Base-by-base conservation (phyloP, 2,888 invertebrate species). In the Crepidodera aurea region DNA sequence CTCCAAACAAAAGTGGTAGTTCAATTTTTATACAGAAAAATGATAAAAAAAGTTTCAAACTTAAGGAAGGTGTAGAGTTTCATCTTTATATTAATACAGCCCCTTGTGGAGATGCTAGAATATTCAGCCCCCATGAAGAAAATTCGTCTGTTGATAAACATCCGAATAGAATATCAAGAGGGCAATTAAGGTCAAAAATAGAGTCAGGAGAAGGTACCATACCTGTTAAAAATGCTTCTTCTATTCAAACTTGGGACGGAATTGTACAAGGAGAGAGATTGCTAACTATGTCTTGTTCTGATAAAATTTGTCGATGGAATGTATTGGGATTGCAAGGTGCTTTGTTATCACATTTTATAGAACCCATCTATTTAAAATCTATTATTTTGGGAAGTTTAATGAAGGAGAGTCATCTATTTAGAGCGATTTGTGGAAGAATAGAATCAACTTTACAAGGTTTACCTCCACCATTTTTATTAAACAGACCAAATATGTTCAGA, bases 41-140 rank as follows among this genome's bases (percentile, higher is more conserved):
- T 8, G 62, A 71, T 13, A 68, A 83, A 2, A 77, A 83, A 51
- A 82, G 82, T 62, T 93, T 88, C 82, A 86, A 84, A 78, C 78
- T 98, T 73, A 89, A 88, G 76, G 82, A 86, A 10, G 87, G 89
- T 71, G 86, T 94, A 55, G 88, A 90, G 74, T 90, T 99, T 80
- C 97, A 98, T 83, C 85, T 99, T 75, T 99, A 95, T 83, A 96
- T 98, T 74, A 96, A 94, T 83, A 96, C 98, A 22, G 94, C 98
- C 40, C 98, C 98, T 2, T 99, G 98, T 83, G 98, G 98, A 3
- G 98, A 98, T 83, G 95, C 95, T 2, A 85, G 94, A 74, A 94
- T 97, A 75, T 96, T 95, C 86, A 93, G 92, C 71, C 95, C 93
- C 39, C 95, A 93, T 82, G 95, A 94, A 83, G 85, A 84, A 57